Base-by-base conservation (phyloP, 2,797 vertebrate species). In the Scomberomorus guttatus region DNA sequence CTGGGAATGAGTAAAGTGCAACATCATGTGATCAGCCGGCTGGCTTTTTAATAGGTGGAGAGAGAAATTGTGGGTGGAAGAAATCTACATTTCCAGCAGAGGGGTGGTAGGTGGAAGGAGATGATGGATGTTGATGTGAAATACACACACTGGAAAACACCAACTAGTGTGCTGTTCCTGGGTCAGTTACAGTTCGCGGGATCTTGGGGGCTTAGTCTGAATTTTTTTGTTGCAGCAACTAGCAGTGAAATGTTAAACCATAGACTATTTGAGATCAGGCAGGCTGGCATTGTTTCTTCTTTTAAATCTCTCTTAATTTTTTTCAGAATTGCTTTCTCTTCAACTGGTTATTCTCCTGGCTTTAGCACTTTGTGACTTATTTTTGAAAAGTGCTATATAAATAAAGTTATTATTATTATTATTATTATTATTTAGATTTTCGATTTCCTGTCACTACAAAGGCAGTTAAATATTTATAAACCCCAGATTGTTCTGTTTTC, bases 1-100 rank as follows among this genome's bases (percentile, higher is more conserved):
- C 54, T 72, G 75, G 59, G 78, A 81, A 70, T 60, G n/a, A 81
- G 75, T 72, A 27, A 56, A 85, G 69, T 54, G 72, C 69, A 82
- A 37, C 60, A 32, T 70, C 42, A 72, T 48, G 63, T 69, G 72
- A 75, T 75, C 22, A 55, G 65, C 39, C 80, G 46, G 15, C 61
- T 72, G 57, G 22, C 44, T 57, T 27, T 63, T 65, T 61, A 66
- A 68, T 68, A 58, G n/a, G 34, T 20, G 15, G 9, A 54, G 18
- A 48, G 46, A 27, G 18, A 25, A 57, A 50, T 20, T 57, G n/a
- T 60, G 14, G 39, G 50, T 63, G 13, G 29, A 34, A 57, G 24
- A 50, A 8, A n/a, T 62, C 17, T n/a, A 64, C 50, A 65, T 78
- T 34, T 61, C 48, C 27, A 76, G n/a, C 11, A 46, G 12, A 81